A percentile compares a stretch with the other conserved stretches of the same genome.
Evolutionary conservation across 2,888 invertebrate species (phyloP).

Genomic region (Epinotia brunnichana): DNA sequence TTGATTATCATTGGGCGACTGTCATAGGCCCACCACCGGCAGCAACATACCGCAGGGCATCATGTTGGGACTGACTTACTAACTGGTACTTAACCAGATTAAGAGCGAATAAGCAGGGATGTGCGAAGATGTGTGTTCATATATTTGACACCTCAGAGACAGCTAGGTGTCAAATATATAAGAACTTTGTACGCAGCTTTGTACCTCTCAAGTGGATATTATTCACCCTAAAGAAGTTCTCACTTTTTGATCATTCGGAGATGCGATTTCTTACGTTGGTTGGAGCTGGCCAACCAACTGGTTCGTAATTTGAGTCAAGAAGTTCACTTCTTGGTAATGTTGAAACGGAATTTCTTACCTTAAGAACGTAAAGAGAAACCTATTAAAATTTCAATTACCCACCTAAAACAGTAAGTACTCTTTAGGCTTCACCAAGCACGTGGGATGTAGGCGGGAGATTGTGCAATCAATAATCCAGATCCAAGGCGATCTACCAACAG

Average conservation of each 20-base stretch:
- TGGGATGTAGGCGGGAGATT: slow-evolving; percentile 50
- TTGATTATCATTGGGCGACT: neutral
- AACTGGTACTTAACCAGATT: neutral
- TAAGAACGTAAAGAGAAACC: neutral
- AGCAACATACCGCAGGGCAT: neutral
- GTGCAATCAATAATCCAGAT: slow-evolving; percentile 53
- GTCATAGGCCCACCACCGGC: neutral
- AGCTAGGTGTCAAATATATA: too few relatives aligned
- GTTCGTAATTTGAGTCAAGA: neutral
- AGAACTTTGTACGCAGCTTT: too few relatives aligned
- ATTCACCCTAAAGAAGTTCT: too few relatives aligned
- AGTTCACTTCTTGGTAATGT: neutral
- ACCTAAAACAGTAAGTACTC: neutral
- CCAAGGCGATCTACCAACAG: slow-evolving; percentile 49
- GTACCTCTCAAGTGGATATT: too few relatives aligned
- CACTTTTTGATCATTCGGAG: too few relatives aligned
- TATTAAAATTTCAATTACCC: neutral
- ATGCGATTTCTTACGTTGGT: too few relatives aligned
- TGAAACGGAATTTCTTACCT: neutral
- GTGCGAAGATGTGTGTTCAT: too few relatives aligned
- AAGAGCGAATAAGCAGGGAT: too few relatives aligned
- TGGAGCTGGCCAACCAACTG: neutral
- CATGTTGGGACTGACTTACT: neutral
- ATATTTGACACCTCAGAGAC: too few relatives aligned
- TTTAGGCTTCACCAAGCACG: slow-evolving; percentile 11